These are phyloP conservation scores for Phenganax stokvisi DNA, from an alignment of 92 coral and sea anemone genomes.

Conservation along the genomic window DNA sequence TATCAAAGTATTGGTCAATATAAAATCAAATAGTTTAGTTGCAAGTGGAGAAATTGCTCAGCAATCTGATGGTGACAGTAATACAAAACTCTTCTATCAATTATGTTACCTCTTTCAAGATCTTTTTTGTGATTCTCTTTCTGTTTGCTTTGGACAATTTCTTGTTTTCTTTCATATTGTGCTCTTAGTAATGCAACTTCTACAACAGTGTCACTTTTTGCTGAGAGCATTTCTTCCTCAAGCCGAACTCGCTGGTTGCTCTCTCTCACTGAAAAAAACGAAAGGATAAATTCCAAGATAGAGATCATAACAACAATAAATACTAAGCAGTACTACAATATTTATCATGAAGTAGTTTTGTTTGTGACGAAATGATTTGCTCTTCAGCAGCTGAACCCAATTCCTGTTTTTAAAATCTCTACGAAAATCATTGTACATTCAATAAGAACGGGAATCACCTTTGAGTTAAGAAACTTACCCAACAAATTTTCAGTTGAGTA, in stretches of 20 bases:
- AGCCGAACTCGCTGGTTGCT: constrained; percentile 73
- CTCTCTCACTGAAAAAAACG: constrained; percentile 64
- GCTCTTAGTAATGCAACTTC: constrained; percentile 89
- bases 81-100: no score
- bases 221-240: constrained; percentile 94
- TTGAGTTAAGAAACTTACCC: background rate
- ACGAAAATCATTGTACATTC: no score
- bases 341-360: no score
- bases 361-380: no score
- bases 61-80: no score
- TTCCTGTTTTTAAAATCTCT: background rate
- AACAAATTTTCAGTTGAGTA: constrained; percentile 20
- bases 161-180: constrained; percentile 74
- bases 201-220: constrained; percentile 85
- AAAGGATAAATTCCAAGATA: background rate
- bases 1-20: no score
- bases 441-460: background rate
- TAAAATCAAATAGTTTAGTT: no score
- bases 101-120: constrained; percentile 56
- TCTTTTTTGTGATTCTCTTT: constrained; percentile 68
- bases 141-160: constrained; percentile 56
- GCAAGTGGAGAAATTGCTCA: background rate
- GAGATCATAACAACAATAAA: background rate
- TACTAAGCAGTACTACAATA: background rate
- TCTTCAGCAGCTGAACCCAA: no score